Percentiles rank a stretch among this genome's conserved stretches.
Evolutionary conservation across 1,140 invertebrate species (phyloP).

Genomic region (Pogonomyrmex barbatus): DNA sequence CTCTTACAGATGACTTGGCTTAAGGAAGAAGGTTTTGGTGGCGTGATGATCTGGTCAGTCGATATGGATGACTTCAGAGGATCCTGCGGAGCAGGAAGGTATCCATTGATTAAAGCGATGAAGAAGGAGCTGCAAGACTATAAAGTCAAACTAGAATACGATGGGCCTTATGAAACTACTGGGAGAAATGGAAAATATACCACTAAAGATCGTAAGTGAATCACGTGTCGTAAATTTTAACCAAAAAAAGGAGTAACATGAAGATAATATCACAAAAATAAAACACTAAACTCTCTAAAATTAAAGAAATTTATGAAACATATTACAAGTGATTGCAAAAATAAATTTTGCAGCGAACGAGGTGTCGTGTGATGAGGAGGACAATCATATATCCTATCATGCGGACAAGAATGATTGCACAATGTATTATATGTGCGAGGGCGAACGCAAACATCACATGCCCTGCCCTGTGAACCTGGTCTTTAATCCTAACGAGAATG

Average conservation of each 20-base stretch:
- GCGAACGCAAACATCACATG: slow-evolving; percentile 98
- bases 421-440: slow-evolving; percentile 98
- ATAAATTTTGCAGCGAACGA: slow-evolving; percentile 90
- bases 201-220: slow-evolving; percentile 94
- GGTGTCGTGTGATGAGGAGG: slow-evolving; percentile 96
- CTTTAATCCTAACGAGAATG: slow-evolving; percentile 96
- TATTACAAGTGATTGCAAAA: background rate
- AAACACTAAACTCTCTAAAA: background rate
- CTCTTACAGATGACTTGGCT: slow-evolving; percentile 95
- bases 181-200: slow-evolving; percentile 91
- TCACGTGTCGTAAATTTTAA: background rate
- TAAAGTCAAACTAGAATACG: slow-evolving; percentile 93
- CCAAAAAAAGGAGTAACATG: slow-evolving; percentile 21
- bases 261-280: background rate
- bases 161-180: slow-evolving; percentile 93
- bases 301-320: background rate
- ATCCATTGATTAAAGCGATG: slow-evolving; percentile 95
- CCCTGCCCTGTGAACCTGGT: slow-evolving; percentile 97
- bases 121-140: slow-evolving; percentile 94
- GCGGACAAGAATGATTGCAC: slow-evolving; percentile 96
- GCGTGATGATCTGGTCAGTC: slow-evolving; percentile 98
- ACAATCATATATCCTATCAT: slow-evolving; percentile 97
- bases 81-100: slow-evolving; percentile 95
- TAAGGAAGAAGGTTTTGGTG: slow-evolving; percentile 96
- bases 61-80: slow-evolving; percentile 98